A percentile compares a stretch with the other conserved stretches of the same genome.
phyloP scores from a whole-genome alignment of 2,113 vertebrate genomes.

The Pterocles gutturalis region DNA sequence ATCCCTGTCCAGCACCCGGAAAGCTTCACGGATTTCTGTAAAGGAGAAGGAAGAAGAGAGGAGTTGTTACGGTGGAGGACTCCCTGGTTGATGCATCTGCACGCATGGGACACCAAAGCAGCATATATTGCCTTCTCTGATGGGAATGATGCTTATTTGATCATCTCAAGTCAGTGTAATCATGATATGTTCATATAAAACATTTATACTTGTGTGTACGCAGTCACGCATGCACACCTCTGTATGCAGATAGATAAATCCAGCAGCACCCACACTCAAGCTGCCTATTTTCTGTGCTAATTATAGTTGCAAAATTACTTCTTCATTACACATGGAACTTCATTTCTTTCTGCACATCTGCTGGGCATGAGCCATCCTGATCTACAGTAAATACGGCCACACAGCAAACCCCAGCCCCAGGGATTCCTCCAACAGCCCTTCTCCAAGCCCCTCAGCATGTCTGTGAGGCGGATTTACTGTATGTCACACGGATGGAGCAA shows the following conservation, averaged over 20 bases:
- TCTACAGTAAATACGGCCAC: fast-evolving
- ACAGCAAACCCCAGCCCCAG: neutral
- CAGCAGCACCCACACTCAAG: neutral
- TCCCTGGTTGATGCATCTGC: neutral
- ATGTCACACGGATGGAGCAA: neutral
- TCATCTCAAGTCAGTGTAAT: neutral
- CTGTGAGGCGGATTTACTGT: neutral
- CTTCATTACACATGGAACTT: neutral
- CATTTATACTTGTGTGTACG: fast-evolving
- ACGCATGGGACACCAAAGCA: neutral
- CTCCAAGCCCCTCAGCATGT: neutral
- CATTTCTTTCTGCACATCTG: neutral
- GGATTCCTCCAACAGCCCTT: neutral
- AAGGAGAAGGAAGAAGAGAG: conserved; percentile 55
- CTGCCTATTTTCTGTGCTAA: neutral
- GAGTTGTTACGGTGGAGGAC: neutral
- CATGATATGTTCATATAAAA: no score
- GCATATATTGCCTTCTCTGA: neutral
- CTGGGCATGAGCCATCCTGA: neutral
- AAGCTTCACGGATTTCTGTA: conserved; percentile 96
- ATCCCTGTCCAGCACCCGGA: conserved; percentile 94
- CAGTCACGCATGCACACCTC: neutral
- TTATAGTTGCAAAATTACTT: neutral
- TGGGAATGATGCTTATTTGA: fast-evolving
- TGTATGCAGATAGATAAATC: neutral